These are phyloP conservation scores for Bombus ignitus DNA, from an alignment of 1,140 invertebrate genomes.

Conservation along the genomic window DNA sequence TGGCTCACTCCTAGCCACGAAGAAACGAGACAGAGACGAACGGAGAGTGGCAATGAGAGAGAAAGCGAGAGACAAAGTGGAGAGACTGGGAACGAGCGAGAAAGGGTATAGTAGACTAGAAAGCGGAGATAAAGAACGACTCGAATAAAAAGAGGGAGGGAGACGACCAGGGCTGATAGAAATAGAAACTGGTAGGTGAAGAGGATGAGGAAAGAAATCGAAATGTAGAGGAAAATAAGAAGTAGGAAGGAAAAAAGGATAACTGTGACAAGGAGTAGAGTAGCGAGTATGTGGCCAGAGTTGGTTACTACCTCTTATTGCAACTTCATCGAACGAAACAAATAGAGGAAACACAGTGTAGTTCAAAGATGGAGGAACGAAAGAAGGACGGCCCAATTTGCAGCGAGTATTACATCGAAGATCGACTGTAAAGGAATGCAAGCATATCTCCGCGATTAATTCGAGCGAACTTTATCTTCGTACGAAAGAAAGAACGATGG, in stretches of 20 bases:
- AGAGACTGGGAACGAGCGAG: constrained; percentile 17
- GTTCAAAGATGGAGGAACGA: not conserved
- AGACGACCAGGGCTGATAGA: constrained; percentile 51
- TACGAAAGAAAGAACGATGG: constrained; percentile 24
- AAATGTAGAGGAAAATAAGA: constrained; percentile 20
- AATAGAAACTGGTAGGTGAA: constrained; percentile 36
- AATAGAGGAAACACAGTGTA: not conserved
- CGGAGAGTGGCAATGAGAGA: constrained; percentile 12
- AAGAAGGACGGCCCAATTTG: constrained; percentile 62
- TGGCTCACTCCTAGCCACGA: constrained; percentile 58
- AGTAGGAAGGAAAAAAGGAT: constrained; percentile 23
- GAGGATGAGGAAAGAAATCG: constrained; percentile 36
- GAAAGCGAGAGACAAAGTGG: constrained; percentile 27
- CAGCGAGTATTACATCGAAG: constrained; percentile 48
- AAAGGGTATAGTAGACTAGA: constrained; percentile 33
- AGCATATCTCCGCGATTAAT: constrained; percentile 49
- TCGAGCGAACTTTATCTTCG: constrained; percentile 57
- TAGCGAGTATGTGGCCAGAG: constrained; percentile 62
- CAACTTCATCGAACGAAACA: constrained; percentile 68
- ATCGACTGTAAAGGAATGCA: constrained; percentile 31
- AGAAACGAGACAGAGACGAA: constrained; percentile 46
- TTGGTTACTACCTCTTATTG: constrained; percentile 70
- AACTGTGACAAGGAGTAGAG: constrained; percentile 25
- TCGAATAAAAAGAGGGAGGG: constrained; percentile 46
- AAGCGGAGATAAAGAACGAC: constrained; percentile 42